Percentiles rank a stretch among this genome's conserved stretches.
Evolutionary conservation across 2,113 vertebrate genomes (phyloP).

Genomic region (Laticauda laticaudata): DNA sequence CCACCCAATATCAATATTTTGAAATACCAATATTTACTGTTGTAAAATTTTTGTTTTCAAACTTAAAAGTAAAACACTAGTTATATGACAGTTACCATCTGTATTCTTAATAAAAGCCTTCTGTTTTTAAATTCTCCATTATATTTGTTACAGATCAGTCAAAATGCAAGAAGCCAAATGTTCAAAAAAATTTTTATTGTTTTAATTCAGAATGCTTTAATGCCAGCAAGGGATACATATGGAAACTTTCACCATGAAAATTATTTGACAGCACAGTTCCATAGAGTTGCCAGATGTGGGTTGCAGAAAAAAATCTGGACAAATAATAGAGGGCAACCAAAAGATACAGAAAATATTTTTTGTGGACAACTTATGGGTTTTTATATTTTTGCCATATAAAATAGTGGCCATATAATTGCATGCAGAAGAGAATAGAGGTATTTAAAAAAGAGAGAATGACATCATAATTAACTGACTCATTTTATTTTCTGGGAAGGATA

Average conservation of each 20-base stretch:
- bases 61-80: not conserved
- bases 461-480: not conserved
- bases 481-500: not conserved
- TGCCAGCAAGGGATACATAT: not conserved
- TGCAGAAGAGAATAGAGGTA: not conserved
- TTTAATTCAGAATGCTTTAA: conserved; percentile 5
- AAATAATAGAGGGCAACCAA: not conserved
- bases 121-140: conserved; percentile 3
- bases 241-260: conserved; percentile 5
- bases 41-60: not conserved
- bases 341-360: not conserved
- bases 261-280: not conserved
- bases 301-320: not conserved
- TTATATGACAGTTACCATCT: not conserved
- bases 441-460: not conserved
- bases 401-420: not conserved
- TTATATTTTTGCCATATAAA: not conserved
- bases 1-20: not conserved
- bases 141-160: not conserved
- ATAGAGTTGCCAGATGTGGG: not conserved
- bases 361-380: not conserved
- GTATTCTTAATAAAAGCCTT: not conserved
- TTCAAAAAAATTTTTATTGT: not conserved
- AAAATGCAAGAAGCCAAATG: not conserved
- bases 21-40: not conserved